Evolutionary conservation across 1,140 invertebrate species (phyloP).

Genomic region (Polypedilum pembai): DNA sequence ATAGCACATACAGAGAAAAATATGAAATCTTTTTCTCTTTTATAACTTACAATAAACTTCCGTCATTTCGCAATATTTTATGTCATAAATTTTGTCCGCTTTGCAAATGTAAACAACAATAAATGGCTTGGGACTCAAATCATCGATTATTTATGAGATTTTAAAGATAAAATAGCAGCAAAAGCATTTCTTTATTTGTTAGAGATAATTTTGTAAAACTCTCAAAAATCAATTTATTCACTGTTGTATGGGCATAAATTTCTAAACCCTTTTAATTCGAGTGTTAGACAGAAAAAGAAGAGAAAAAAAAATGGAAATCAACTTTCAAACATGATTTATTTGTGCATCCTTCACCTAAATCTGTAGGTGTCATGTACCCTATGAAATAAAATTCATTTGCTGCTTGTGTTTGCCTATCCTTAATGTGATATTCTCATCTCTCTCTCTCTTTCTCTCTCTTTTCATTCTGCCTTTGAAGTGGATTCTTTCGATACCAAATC

Average conservation of each 20-base stretch:
- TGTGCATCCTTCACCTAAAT: conserved; percentile 17
- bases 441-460: neutral
- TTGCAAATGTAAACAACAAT: no score
- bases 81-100: no score
- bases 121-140: no score
- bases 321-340: conserved; percentile 14
- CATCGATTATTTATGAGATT: neutral
- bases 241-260: neutral
- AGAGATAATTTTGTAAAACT: neutral
- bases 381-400: conserved; percentile 12
- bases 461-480: neutral
- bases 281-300: no score
- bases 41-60: no score
- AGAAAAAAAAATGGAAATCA: neutral
- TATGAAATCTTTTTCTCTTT: no score
- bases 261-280: conserved; percentile 4
- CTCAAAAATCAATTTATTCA: conserved; percentile 13
- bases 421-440: no score
- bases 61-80: no score
- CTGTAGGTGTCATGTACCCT: neutral
- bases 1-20: no score
- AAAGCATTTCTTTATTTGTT: neutral
- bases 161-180: neutral
- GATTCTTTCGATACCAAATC: no score
- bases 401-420: neutral